phyloP scores from a whole-genome alignment of 2,888 invertebrate species.

The Trachelus troglodyta region DNA sequence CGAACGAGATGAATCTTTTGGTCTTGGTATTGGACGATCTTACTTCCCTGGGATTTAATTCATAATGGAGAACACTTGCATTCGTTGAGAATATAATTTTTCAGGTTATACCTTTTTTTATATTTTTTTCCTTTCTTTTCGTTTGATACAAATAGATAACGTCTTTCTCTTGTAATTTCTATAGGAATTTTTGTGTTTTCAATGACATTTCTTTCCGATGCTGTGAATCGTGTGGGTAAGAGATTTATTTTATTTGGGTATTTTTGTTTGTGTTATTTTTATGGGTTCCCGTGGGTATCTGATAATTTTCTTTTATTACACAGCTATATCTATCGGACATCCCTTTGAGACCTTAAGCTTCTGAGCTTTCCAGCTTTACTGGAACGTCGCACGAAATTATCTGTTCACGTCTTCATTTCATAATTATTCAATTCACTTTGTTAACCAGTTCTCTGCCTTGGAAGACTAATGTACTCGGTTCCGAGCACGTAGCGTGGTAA shows the following conservation, averaged over 20 bases:
- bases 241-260: neutral
- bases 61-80: neutral
- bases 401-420: constrained; percentile 21
- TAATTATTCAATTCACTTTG: constrained; percentile 34
- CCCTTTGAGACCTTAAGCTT: neutral
- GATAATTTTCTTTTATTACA: neutral
- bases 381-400: constrained; percentile 13
- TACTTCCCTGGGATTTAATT: neutral
- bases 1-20: neutral
- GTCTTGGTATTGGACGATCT: neutral
- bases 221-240: neutral
- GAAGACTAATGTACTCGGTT: constrained; percentile 30
- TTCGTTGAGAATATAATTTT: neutral
- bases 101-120: no score
- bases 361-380: constrained; percentile 8
- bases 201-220: neutral
- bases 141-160: neutral
- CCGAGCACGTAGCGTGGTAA: constrained; percentile 28
- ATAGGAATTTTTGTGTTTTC: neutral
- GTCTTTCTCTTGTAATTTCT: neutral
- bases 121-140: no score
- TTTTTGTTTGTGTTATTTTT: neutral
- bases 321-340: neutral
- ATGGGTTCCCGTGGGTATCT: neutral
- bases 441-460: constrained; percentile 17